Percentiles rank a stretch among this genome's conserved stretches.
phyloP scores from a whole-genome alignment of 2,113 vertebrate genomes.

The Genyomyrus donnyi region DNA sequence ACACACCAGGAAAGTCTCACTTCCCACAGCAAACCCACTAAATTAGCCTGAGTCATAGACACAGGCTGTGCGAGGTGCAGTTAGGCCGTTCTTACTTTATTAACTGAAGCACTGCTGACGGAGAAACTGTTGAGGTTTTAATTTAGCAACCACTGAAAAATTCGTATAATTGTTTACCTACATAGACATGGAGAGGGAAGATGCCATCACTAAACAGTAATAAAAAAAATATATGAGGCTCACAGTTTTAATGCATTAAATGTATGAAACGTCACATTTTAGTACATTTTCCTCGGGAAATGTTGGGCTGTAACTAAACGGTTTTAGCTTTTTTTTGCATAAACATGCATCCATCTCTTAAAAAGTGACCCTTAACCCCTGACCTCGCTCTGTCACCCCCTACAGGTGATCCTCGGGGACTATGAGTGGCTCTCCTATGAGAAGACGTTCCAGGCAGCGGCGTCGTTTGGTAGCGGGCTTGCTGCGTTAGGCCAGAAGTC shows the following conservation, averaged over 20 bases:
- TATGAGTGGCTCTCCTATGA: slow-evolving; percentile 90
- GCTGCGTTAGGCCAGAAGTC: slow-evolving; percentile 80
- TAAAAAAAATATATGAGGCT: not conserved
- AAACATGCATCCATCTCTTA: not conserved
- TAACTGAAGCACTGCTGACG: not conserved
- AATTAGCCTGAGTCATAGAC: too few relatives aligned
- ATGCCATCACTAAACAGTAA: not conserved
- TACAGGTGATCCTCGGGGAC: slow-evolving; percentile 85
- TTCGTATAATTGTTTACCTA: not conserved
- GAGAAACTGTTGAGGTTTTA: not conserved
- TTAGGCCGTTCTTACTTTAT: not conserved
- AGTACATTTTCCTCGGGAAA: not conserved
- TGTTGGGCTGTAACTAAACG: not conserved
- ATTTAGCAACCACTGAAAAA: not conserved
- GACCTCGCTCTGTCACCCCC: slow-evolving; percentile 7
- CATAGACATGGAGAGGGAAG: not conserved
- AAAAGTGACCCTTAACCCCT: not conserved
- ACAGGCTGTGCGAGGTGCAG: not conserved
- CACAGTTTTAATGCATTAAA: not conserved
- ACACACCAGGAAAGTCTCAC: too few relatives aligned
- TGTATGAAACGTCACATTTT: not conserved
- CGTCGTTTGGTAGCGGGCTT: slow-evolving; percentile 83
- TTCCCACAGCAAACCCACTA: too few relatives aligned
- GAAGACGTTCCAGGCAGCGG: slow-evolving; percentile 69
- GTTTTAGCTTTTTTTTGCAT: not conserved